Conservation (phyloP, 2,888 invertebrate species). For the Polydrusus cervinus region DNA sequence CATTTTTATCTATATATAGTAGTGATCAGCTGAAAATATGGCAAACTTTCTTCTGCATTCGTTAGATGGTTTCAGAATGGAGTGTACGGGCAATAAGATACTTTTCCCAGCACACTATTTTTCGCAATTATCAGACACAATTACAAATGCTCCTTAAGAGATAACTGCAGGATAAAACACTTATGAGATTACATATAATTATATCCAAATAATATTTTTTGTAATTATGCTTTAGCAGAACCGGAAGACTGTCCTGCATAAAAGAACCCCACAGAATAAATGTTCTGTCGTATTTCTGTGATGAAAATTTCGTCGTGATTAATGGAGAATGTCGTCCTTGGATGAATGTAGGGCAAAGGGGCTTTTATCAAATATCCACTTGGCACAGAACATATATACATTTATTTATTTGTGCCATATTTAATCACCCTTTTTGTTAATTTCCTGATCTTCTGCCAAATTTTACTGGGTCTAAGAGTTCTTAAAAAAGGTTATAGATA, state of each 20-base stretch:
- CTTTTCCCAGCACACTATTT: too few relatives aligned
- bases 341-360: conserved; percentile 6
- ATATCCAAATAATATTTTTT: conserved; percentile 7
- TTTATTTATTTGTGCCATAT: conserved; percentile 14
- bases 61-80: too few relatives aligned
- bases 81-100: too few relatives aligned
- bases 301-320: conserved; percentile 19
- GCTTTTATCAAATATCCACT: conserved; percentile 1
- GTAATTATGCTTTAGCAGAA: conserved; percentile 8
- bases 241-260: conserved; percentile 9
- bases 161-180: too few relatives aligned
- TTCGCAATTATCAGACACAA: too few relatives aligned
- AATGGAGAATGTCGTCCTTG: neutral
- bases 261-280: conserved; percentile 21
- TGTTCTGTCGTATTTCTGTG: conserved; percentile 19
- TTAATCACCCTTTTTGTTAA: neutral
- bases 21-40: too few relatives aligned
- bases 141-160: too few relatives aligned
- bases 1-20: too few relatives aligned
- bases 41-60: too few relatives aligned
- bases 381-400: neutral
- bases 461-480: neutral
- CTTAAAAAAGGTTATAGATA: too few relatives aligned
- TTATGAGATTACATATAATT: neutral
- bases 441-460: neutral